These are phyloP conservation scores for Marmota monax DNA, from an alignment of 2,113 vertebrate genomes.

Conservation along the genomic window DNA sequence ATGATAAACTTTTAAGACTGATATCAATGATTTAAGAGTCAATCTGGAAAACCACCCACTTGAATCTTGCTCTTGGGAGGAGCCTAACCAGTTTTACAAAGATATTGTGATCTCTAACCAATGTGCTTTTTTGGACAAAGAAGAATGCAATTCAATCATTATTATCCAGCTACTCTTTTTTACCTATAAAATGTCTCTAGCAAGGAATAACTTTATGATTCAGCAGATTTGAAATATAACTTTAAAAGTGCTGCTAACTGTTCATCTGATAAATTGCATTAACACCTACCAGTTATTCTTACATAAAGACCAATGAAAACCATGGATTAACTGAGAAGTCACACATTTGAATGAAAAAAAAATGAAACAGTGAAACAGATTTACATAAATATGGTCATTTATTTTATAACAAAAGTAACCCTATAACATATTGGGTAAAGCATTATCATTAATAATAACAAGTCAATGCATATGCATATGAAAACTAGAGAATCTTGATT, in stretches of 20 bases:
- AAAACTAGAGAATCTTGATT: neutral
- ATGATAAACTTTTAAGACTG: neutral
- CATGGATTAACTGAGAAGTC: neutral
- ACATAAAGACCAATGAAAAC: neutral
- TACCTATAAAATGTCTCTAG: neutral
- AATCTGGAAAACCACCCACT: neutral
- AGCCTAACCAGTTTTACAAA: neutral
- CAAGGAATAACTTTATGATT: neutral
- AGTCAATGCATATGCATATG: neutral
- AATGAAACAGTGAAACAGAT: neutral
- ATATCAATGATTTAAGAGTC: neutral
- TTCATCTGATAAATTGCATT: neutral
- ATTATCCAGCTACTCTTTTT: neutral
- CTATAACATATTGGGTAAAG: neutral
- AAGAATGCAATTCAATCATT: neutral
- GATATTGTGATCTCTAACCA: neutral
- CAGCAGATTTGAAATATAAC: neutral
- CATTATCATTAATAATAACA: neutral
- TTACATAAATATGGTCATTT: neutral
- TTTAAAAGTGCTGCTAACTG: neutral
- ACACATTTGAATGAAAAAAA: neutral
- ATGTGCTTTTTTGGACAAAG: neutral
- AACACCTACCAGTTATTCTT: neutral
- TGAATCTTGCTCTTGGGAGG: neutral
- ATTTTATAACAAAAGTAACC: neutral